Percentiles rank a stretch among this genome's conserved stretches.
These are phyloP conservation scores for Baccha elongata DNA, from an alignment of 2,888 invertebrate species.

Conservation along the genomic window DNA sequence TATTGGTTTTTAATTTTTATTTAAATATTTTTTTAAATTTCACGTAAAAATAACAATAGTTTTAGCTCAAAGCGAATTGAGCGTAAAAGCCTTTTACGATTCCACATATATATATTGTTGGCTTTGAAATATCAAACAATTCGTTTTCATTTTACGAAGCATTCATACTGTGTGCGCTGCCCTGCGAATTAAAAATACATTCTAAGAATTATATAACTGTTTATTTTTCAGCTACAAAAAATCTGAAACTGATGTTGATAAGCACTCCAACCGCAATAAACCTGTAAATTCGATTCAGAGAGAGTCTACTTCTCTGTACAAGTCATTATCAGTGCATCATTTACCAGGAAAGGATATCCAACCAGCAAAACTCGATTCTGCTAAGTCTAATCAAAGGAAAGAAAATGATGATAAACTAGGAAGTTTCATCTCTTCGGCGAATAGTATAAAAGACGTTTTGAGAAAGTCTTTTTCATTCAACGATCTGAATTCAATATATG, in stretches of 20 bases:
- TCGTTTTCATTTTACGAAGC: neutral
- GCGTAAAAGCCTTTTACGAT: too few relatives aligned
- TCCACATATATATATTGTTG: too few relatives aligned
- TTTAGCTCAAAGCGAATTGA: too few relatives aligned
- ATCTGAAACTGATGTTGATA: conserved; percentile 31
- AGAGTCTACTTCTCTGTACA: conserved; percentile 9
- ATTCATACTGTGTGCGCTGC: neutral
- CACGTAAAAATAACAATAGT: too few relatives aligned
- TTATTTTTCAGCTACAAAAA: conserved; percentile 36
- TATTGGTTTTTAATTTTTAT: too few relatives aligned
- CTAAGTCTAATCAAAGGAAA: conserved; percentile 26
- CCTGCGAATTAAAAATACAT: too few relatives aligned
- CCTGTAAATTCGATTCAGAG: neutral
- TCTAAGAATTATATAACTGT: too few relatives aligned
- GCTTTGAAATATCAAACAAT: too few relatives aligned
- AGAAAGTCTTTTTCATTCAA: conserved; percentile 78
- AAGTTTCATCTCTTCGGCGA: conserved; percentile 55
- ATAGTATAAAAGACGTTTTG: conserved; percentile 75
- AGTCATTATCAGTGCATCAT: conserved; percentile 59
- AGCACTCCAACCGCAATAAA: neutral
- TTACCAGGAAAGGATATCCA: conserved; percentile 23
- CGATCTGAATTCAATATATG: conserved; percentile 75
- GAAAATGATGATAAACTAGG: conserved; percentile 7
- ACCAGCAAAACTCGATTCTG: neutral
- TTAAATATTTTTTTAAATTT: too few relatives aligned